Evolutionary conservation across 2,797 vertebrate species (phyloP).

Genomic region (Pogoniulus pusillus): DNA sequence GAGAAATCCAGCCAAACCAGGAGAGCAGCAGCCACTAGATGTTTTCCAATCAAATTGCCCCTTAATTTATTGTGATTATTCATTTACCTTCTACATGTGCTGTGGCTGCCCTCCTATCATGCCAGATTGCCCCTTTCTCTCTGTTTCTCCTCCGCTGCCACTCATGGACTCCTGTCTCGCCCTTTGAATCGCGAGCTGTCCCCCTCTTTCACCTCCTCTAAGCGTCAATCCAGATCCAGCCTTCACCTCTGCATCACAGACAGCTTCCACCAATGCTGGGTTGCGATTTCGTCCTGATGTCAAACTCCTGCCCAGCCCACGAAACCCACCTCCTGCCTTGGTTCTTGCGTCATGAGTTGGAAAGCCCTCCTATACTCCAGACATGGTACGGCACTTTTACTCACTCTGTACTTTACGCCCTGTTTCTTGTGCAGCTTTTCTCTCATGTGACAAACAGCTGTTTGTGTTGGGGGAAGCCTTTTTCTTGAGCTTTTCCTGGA

Average conservation of each 20-base stretch:
- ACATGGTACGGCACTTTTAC: neutral
- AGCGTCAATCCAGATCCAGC: neutral
- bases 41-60: neutral
- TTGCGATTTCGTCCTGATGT: neutral
- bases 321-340: neutral
- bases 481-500: neutral
- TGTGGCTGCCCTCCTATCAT: neutral
- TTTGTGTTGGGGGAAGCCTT: neutral
- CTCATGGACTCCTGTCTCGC: neutral
- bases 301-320: conserved; percentile 11
- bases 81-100: neutral
- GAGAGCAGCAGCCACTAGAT: neutral
- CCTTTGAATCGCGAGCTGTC: neutral
- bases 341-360: neutral
- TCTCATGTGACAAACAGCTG: neutral
- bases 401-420: neutral
- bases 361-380: neutral
- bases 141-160: neutral
- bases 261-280: conserved; percentile 10
- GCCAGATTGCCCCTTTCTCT: neutral
- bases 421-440: neutral
- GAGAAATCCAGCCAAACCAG: neutral
- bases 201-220: neutral
- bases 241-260: conserved; percentile 34
- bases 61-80: neutral